Base-by-base conservation (phyloP, 2,113 vertebrate species). In the Ciconia maguari region DNA sequence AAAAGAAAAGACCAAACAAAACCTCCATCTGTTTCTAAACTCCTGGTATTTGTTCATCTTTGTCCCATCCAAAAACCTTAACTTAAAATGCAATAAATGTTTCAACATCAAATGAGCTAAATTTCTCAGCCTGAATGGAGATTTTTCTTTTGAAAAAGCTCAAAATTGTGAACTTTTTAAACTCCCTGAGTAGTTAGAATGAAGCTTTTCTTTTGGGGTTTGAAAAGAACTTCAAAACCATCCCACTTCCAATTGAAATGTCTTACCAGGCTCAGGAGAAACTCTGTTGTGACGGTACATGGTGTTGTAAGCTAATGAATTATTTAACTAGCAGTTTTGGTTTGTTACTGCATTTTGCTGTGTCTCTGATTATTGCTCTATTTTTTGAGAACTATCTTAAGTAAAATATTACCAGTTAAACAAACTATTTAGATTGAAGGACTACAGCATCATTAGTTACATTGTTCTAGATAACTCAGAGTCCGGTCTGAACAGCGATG, bases 191-290 rank as follows among this genome's bases (percentile, higher is more conserved):
- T 13, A 27, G 32, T 60, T 41, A 78, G 75, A 96, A 96, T 65
- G 78, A 76, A 88, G 66, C 87, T 93, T 97, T 97, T 96, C 58
- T 94, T 88, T 91, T 55, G 6, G 75, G 51, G 16, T 34, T 82
- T 97, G 90, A 95, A 96, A 97, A 89, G 93, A 93, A 52, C 91
- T 96, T 96, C 93, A 81, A 82, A 93, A 92, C 60, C 72, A 64
- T 89, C 78, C 46, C 7, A 42, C 55, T 97, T 95, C 51, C 84
- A 82, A 72, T 55, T 94, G 87, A 95, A 96, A 92, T 34, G 44
- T 87, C 68, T 78, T 51, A 82, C 65, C 38, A 92, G 66, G 58
- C 70, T 71, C 32, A 20, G 69, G 60, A 92, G 82, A 72, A 95
- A 52, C 34, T 57, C 80, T 72, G 34, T 48, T 68, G 79, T 69